These are phyloP conservation scores for Cheirogaleus major DNA, from an alignment of 2,797 vertebrate genomes.

Conservation along the genomic window DNA sequence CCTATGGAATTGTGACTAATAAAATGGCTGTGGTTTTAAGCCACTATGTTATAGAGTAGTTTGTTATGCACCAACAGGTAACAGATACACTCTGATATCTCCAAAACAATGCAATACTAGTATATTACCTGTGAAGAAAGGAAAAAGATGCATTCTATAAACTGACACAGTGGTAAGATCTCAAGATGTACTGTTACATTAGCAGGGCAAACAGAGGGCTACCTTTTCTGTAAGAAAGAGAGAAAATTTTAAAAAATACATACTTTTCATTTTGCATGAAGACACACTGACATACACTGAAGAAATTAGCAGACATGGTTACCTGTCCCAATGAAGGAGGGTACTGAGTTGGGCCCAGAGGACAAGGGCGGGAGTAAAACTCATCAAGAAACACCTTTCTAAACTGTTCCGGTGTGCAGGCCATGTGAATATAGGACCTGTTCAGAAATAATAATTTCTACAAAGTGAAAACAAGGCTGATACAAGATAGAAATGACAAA, in stretches of 20 bases:
- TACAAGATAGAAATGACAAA: background rate
- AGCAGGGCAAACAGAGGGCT: background rate
- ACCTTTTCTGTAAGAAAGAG: background rate
- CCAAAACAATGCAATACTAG: background rate
- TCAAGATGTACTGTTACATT: background rate
- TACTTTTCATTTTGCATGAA: background rate
- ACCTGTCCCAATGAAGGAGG: background rate
- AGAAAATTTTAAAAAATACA: background rate
- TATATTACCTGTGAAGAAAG: background rate
- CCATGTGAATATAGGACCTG: background rate
- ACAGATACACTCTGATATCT: background rate
- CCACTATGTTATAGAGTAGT: background rate
- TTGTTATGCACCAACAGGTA: background rate
- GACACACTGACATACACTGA: background rate
- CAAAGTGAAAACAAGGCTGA: constrained; percentile 12
- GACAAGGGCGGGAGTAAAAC: background rate
- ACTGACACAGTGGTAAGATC: background rate
- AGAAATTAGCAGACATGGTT: background rate
- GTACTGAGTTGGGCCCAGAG: background rate
- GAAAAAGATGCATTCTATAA: background rate
- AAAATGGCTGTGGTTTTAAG: background rate
- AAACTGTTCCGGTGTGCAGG: background rate
- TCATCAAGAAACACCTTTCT: background rate
- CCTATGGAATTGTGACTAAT: background rate
- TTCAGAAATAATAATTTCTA: background rate